Conservation (phyloP, 2,797 vertebrate genomes). For the Picus viridis region DNA sequence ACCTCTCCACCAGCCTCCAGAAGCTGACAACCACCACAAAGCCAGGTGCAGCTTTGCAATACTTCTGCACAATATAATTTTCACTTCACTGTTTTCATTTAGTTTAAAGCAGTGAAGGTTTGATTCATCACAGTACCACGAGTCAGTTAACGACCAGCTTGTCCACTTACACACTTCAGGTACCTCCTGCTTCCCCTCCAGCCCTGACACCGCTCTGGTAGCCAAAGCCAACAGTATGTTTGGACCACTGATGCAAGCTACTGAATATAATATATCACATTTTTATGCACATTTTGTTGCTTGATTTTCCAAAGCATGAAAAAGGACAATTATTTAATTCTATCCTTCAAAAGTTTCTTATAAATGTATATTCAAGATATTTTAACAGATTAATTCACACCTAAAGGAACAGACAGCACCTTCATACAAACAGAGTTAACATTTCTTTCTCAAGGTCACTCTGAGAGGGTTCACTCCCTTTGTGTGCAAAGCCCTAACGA, state of each 20-base stretch:
- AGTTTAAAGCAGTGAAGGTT: neutral
- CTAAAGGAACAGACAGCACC: slow-evolving; percentile 9
- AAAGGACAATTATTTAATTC: slow-evolving; percentile 55
- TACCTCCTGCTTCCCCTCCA: neutral
- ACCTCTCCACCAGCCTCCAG: slow-evolving; percentile 5
- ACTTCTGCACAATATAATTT: neutral
- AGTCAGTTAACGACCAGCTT: slow-evolving; percentile 10
- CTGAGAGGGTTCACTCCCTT: slow-evolving; percentile 5
- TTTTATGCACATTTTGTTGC: neutral
- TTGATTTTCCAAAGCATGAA: slow-evolving; percentile 17
- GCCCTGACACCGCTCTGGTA: neutral
- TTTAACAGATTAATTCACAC: neutral
- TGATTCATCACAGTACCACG: neutral
- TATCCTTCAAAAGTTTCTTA: slow-evolving; percentile 58
- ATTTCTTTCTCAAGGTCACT: slow-evolving; percentile 63
- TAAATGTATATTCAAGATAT: neutral
- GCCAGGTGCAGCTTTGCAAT: slow-evolving; percentile 25
- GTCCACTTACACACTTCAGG: slow-evolving; percentile 48
- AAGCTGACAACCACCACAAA: slow-evolving; percentile 44
- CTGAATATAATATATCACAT: neutral
- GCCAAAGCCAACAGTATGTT: neutral
- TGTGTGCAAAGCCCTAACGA: slow-evolving; percentile 3
- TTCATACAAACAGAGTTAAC: slow-evolving; percentile 27
- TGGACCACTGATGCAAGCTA: neutral
- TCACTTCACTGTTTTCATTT: slow-evolving; percentile 40